Evolutionary conservation across 2,888 invertebrate species (phyloP), one percentile per base, ranked within the genome.

Genomic region (Heliconius ethilla): DNA sequence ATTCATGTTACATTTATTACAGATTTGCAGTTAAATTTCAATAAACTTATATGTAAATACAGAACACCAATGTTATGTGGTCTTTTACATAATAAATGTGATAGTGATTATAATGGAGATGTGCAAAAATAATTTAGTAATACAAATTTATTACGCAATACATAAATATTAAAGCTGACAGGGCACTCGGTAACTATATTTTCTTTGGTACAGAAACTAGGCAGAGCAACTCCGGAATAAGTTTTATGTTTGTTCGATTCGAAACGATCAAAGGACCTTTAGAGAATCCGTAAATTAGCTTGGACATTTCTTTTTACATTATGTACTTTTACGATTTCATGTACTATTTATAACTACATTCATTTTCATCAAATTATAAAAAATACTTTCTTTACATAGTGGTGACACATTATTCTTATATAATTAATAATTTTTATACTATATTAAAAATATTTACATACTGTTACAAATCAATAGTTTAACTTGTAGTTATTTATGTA

Each of bases 201-300:
- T 75, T 74, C 45, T 65, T 65, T 22, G 63, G 37, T 63, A 51
- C 22, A 67, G 73, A 73, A 74, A 74, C 78, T 63, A 76, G 67
- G 78, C 62, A 69, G 67, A 63, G 67, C 62, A 76, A 75, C 73
- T 78, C 40, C 25, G 37, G 76, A 79, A 51, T 67, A 73, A 78
- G 66, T 76, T 62, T 66, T 45, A 55, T 75, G 66, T 75, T 78
- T 72, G 75, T 75, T 76, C 70, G 78, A 79, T 76, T 79, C 76
- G 62, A 78, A 62, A 22, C 51, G 75, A 76, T 79, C 76, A 78
- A 78, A 78, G 78, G 73, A 78, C 67, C 29, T 73, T 77, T 62
- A 65, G n/a, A 59, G 77, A 77, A 77, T 77, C 73, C 67, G 67
- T 73, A 77, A 74, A 73, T 74, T 67, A 67, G 25, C 65, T 77